Base-by-base conservation (phyloP, 1,140 invertebrate genomes). In the Limonius californicus region DNA sequence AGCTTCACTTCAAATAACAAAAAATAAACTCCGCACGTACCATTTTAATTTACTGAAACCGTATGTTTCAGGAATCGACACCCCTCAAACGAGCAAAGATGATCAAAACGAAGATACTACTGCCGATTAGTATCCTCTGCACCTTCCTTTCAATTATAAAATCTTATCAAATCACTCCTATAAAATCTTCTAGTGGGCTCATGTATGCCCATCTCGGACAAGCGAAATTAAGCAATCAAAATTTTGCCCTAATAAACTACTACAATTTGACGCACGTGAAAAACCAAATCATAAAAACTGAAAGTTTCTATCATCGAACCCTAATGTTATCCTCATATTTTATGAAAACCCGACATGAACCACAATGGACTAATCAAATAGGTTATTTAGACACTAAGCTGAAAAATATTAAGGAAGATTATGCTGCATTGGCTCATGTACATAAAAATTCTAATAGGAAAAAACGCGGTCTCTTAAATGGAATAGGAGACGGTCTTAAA, bases 391-490 rank as follows among this genome's bases (percentile, higher is more conserved):
- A 59, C 2, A 66, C 0, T 7, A 64, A 61, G 53, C n/a, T 55
- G 4, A 1, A 59, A 42, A 42, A 14, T 43, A 43, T 64, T 9
- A 50, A 60, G 20, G 32, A 61, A 45, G 14, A 32, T 1, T 61
- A 42, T 18, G 12, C 23, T 2, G 55, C 43, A 8, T 16, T 61
- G 6, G 39, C 59, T 8, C 59, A 53, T 23, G n/a, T n/a, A n/a
- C 30, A 39, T 14, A 2, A 30, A 59, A 55, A 30, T 4, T 43
- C 59, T 16, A 53, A 27, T 20, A 56, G 65, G 12, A 53, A 50
- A 45, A 65, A 64, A 62, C 58, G 65, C 32, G 68, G 70, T 59
- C 3, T 71, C 11, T 16, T 71, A 15, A 68, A 72, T 59, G 68
- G 66, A 23, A 18, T 72, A 12, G 59, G 64, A 18, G 54, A 67